A percentile compares a stretch with the other conserved stretches of the same genome.
Conservation (phyloP, 2,113 vertebrate species). For the Mirza zaza region DNA sequence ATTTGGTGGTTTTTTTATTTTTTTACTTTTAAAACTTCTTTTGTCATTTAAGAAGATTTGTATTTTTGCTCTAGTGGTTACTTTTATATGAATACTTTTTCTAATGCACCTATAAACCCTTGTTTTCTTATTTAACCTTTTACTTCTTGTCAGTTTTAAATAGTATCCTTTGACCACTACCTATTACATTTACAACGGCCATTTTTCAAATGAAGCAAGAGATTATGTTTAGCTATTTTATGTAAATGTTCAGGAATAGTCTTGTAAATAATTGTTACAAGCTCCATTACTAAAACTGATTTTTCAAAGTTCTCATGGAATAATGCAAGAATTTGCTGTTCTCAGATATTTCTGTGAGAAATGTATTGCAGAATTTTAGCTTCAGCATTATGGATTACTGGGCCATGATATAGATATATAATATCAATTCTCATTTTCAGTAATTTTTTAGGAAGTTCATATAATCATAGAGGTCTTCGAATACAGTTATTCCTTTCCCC, state of each 20-base stretch:
- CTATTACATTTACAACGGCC: neutral
- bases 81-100: neutral
- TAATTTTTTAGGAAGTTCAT: constrained; percentile 91
- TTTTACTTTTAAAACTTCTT: neutral
- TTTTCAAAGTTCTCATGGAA: constrained; percentile 84
- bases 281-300: constrained; percentile 86
- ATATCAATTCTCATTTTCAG: constrained; percentile 85
- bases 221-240: too few species aligned
- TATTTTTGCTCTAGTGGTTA: neutral
- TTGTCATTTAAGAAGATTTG: neutral
- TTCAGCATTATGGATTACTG: constrained; percentile 90
- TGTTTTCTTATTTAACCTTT: neutral
- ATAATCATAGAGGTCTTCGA: constrained; percentile 96
- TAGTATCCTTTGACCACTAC: neutral
- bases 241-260: too few species aligned
- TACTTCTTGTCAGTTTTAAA: constrained; percentile 5
- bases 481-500: constrained; percentile 95
- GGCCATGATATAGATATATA: constrained; percentile 96
- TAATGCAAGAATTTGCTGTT: constrained; percentile 90
- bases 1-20: neutral
- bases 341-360: constrained; percentile 89
- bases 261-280: constrained; percentile 93
- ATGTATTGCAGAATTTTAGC: constrained; percentile 93
- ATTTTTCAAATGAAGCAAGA: neutral
- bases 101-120: neutral